These are phyloP conservation scores for Stenotaenia linearis DNA, from an alignment of 2,888 invertebrate species.

Conservation along the genomic window DNA sequence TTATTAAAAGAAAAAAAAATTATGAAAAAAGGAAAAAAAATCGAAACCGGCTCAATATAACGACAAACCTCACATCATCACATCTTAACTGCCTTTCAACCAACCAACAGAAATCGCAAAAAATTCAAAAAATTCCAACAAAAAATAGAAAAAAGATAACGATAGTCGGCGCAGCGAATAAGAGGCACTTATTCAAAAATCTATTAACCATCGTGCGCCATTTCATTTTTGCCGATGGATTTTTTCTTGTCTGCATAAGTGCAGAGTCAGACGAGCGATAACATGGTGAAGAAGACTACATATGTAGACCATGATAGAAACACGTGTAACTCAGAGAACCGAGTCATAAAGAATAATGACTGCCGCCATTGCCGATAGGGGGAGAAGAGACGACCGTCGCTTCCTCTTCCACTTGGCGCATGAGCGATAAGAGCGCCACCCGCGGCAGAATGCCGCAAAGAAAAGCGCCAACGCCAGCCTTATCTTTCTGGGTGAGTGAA, in stretches of 20 bases:
- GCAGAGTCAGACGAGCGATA: slow-evolving; percentile 13
- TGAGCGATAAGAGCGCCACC: neutral
- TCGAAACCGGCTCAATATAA: neutral
- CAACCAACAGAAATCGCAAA: neutral
- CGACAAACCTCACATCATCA: neutral
- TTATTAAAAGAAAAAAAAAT: neutral
- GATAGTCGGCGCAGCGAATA: neutral
- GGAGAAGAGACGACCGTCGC: neutral
- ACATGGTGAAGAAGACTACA: slow-evolving; percentile 12
- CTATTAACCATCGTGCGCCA: neutral
- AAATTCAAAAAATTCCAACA: neutral
- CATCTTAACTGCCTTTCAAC: neutral
- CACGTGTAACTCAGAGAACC: slow-evolving; percentile 15
- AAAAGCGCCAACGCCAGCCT: neutral
- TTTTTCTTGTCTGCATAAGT: neutral
- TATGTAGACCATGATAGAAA: slow-evolving; percentile 15
- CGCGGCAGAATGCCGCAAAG: slow-evolving; percentile 6
- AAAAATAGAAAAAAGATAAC: slow-evolving; percentile 16
- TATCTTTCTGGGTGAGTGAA: slow-evolving; percentile 8
- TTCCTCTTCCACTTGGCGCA: slow-evolving; percentile 9
- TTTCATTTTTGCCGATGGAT: slow-evolving; percentile 11
- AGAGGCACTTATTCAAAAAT: slow-evolving; percentile 19
- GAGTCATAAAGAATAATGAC: slow-evolving; percentile 10
- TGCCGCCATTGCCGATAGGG: slow-evolving; percentile 7
- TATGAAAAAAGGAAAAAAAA: neutral